Conservation (phyloP, 2,113 vertebrate species). For the Vidua chalybeata region DNA sequence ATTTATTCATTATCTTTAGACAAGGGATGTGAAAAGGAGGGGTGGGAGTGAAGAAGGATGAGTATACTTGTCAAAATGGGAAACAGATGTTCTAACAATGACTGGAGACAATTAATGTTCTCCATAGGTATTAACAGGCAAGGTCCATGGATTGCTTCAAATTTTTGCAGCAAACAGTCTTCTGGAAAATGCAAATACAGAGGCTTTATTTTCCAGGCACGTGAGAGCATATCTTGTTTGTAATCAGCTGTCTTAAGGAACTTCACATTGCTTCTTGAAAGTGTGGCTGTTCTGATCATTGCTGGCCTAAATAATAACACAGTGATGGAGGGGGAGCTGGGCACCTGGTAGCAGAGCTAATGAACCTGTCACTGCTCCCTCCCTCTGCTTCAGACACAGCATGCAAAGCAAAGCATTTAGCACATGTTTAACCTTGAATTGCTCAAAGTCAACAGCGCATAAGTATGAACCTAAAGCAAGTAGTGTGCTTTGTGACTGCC, state of each 20-base stretch:
- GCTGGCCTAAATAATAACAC: conserved; percentile 4
- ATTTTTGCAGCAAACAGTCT: conserved; percentile 55
- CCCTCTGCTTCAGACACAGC: background rate
- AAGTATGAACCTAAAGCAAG: background rate
- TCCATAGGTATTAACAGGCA: conserved; percentile 61
- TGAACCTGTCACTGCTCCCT: background rate
- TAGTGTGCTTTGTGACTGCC: background rate
- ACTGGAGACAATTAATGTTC: conserved; percentile 79
- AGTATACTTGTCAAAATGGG: conserved; percentile 78
- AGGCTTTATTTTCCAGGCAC: conserved; percentile 65
- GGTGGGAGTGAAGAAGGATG: conserved; percentile 49
- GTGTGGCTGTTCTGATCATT: background rate
- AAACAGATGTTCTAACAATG: conserved; percentile 79
- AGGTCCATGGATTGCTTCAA: conserved; percentile 41
- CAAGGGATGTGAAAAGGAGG: conserved; percentile 62
- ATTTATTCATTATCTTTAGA: conserved; percentile 81
- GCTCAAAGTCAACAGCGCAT: conserved; percentile 9
- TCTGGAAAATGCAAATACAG: conserved; percentile 67
- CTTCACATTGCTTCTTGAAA: background rate
- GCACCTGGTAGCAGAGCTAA: background rate
- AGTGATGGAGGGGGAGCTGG: background rate
- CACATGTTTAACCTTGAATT: conserved; percentile 12
- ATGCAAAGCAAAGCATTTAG: conserved; percentile 13
- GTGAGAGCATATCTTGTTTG: conserved; percentile 5
- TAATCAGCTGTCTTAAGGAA: conserved; percentile 45